Evolutionary conservation across 2,888 invertebrate species (phyloP), one percentile per base, ranked within the genome.

Genomic region (Desoria tigrina): DNA sequence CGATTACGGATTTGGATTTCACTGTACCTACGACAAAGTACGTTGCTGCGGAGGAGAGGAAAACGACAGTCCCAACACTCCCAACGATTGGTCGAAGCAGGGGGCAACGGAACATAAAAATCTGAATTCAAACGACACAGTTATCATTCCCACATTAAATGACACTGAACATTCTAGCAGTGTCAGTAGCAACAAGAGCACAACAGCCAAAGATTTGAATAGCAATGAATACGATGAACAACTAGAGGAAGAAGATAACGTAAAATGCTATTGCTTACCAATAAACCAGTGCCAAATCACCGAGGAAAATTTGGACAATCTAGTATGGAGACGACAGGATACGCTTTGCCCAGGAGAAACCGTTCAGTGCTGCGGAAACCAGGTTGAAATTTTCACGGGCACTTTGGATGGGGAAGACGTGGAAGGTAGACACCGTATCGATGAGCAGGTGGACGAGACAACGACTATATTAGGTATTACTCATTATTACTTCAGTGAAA

Each of bases 1-100:
- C 11, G 74, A 75, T 59, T 74, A 75, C 61, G 66, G 71, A 23
- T 73, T 74, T 50, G 72, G 74, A 18, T 74, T 72, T 42, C 61
- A 72, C 24, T 75, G 75, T 24, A 58, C 73, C 0, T 69, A 74
- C 61, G 69, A 62, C 60, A 72, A 66, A 28, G 73, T 75, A 16
- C 70, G 69, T 23, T 75, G 75, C 45, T 75, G 75, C 42, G 63
- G 32, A 4, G 11, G 6, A 32, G 32, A 32, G 32, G n/a, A n/a
- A n/a, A 32, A 11, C 68, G 49, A 71, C 75, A 1, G n/a, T n/a
- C n/a, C n/a, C n/a, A n/a, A n/a, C n/a, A n/a, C n/a, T n/a, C n/a
- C n/a, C n/a, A n/a, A n/a, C n/a, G n/a, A n/a, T n/a, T n/a, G n/a
- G n/a, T n/a, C n/a, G n/a, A n/a, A n/a, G n/a, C n/a, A n/a, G n/a